Percentiles rank a stretch among this genome's conserved stretches.
phyloP scores from a whole-genome alignment of 2,888 invertebrate genomes.

The Lochmaea crataegi region DNA sequence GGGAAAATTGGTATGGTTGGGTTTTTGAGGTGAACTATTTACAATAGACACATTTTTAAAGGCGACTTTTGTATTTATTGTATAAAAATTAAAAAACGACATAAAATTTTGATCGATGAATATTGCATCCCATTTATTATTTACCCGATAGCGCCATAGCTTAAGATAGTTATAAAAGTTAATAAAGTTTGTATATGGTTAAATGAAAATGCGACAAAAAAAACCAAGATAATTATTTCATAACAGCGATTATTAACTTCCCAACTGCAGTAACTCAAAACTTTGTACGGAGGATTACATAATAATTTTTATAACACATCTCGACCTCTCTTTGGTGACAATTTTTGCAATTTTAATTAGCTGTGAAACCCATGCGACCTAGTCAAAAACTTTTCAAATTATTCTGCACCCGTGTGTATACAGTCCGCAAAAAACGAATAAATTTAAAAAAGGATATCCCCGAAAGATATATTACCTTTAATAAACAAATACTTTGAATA shows the following conservation, averaged over 20 bases:
- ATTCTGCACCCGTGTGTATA: slow-evolving; percentile 15
- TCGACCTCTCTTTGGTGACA: slow-evolving; percentile 24
- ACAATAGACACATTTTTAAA: no score
- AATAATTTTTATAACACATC: slow-evolving; percentile 38
- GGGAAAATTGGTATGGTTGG: no score
- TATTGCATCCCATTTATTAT: neutral
- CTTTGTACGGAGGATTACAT: slow-evolving; percentile 31
- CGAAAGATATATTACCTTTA: neutral
- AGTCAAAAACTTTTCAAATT: slow-evolving; percentile 43
- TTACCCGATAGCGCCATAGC: neutral
- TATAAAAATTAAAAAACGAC: no score
- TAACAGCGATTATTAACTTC: slow-evolving; percentile 28
- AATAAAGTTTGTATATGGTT: slow-evolving; percentile 3
- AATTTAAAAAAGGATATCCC: neutral
- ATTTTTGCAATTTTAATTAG: slow-evolving; percentile 42
- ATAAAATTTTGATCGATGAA: neutral
- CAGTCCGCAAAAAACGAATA: slow-evolving; percentile 17
- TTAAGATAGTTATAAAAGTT: neutral
- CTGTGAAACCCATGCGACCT: slow-evolving; percentile 34
- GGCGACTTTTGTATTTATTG: no score
- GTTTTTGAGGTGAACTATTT: no score
- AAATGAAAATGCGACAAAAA: neutral
- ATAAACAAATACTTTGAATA: neutral
- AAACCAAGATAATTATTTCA: slow-evolving; percentile 35
- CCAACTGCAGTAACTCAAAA: slow-evolving; percentile 42